Conservation (phyloP, 2,888 invertebrate species). For the Hemithea aestivaria region DNA sequence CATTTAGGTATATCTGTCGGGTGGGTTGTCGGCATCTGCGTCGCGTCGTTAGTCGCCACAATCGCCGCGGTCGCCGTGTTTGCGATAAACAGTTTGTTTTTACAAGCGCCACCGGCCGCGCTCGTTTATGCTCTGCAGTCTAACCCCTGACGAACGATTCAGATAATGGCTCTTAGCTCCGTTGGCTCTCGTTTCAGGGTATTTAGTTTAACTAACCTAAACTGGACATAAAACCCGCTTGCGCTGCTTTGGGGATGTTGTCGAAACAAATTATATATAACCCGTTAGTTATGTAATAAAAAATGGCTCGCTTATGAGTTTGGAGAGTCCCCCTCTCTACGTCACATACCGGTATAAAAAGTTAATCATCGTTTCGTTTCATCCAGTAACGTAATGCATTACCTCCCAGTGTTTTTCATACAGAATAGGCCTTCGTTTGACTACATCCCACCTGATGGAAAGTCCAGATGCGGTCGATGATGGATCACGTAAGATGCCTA, state of each 20-base stretch:
- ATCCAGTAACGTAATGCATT: too few relatives aligned
- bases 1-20: too few relatives aligned
- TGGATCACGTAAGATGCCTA: too few relatives aligned
- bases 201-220: constrained; percentile 4
- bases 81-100: constrained; percentile 30
- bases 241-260: constrained; percentile 1
- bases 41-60: constrained; percentile 20
- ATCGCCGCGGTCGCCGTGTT: constrained; percentile 16
- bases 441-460: too few relatives aligned
- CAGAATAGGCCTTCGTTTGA: too few relatives aligned
- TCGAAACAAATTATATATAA: too few relatives aligned
- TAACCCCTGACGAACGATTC: constrained; percentile 15
- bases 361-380: too few relatives aligned
- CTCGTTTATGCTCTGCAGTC: constrained; percentile 10
- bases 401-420: neutral
- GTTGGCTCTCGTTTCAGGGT: constrained; percentile 4
- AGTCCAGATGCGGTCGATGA: too few relatives aligned
- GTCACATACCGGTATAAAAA: too few relatives aligned
- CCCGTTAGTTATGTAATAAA: too few relatives aligned
- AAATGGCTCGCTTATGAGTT: too few relatives aligned
- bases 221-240: constrained; percentile 1
- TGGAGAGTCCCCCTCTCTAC: too few relatives aligned
- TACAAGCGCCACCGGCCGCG: constrained; percentile 20
- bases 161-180: constrained; percentile 9
- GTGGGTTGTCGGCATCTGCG: constrained; percentile 51